Base-by-base conservation (phyloP, 2,113 vertebrate genomes). In the Ascaphus truei region DNA sequence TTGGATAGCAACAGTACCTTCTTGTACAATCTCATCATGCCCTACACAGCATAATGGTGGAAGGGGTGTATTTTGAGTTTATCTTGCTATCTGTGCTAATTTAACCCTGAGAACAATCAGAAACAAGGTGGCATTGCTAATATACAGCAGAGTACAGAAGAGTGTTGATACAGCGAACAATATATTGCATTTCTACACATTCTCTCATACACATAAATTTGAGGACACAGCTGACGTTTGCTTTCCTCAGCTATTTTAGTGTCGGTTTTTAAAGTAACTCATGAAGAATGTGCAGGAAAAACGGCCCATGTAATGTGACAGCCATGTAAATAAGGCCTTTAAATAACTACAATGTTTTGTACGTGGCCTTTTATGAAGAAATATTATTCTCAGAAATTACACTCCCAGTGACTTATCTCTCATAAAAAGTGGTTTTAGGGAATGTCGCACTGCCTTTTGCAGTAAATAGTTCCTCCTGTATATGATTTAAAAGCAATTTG, bases 91-190 rank as follows among this genome's bases (percentile, higher is more conserved):
- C n/a, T n/a, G n/a, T n/a, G n/a, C n/a, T n/a, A n/a, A n/a, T 93
- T 93, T 94, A 96, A 97, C 92, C 92, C 93, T 95, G 94, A 92
- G 92, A 96, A 95, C 91, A 92, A 93, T 90, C 90, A 90, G 88
- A 93, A 95, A 92, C 90, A 84, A 92, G 91, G 89, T 92, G 88
- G 80, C 81, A 85, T 78, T 84, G 84, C 76, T 83, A 88, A 84
- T 89, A 92, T 95, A 93, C 93, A 96, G 94, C 94, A 84, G 77
- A 85, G 88, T 92, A 92, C 89, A 92, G 81, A 86, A 84, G 79
- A 78, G 81, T 80, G 56, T 77, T 20, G 20, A 79, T 84, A 85
- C 82, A 86, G 93, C 95, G 90, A 95, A 96, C 92, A 94, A 91
- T 93, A 93, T 93, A 90, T 90, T 91, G 88, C 87, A 91, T 93